A percentile compares a stretch with the other conserved stretches of the same genome.
phyloP scores from a whole-genome alignment of 2,888 invertebrate species.

The Eucera pruinosa region DNA sequence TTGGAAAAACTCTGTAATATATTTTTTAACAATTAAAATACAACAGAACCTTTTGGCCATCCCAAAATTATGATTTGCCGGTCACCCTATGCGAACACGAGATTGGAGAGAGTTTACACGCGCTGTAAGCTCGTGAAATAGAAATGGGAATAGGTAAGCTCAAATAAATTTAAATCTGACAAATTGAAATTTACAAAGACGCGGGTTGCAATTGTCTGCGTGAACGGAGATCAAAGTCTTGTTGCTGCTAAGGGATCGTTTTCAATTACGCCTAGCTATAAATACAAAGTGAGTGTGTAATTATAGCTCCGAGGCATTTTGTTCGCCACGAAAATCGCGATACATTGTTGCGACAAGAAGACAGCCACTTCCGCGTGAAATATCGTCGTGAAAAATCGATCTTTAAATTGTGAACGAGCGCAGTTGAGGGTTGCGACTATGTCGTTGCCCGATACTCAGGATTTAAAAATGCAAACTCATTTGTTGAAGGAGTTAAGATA shows the following conservation, averaged over 20 bases:
- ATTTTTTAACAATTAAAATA: too few relatives aligned
- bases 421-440: neutral
- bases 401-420: conserved; percentile 12
- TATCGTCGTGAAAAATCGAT: conserved; percentile 55
- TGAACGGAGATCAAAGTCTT: conserved; percentile 48
- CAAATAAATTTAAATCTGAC: conserved; percentile 12
- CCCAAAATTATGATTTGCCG: too few relatives aligned
- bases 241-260: conserved; percentile 47
- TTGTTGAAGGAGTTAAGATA: neutral
- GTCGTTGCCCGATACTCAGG: neutral
- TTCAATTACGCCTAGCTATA: conserved; percentile 56
- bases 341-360: conserved; percentile 27
- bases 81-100: too few relatives aligned
- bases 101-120: neutral
- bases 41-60: too few relatives aligned
- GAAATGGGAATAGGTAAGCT: too few relatives aligned
- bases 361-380: conserved; percentile 32
- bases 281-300: conserved; percentile 66
- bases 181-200: conserved; percentile 24
- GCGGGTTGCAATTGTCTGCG: neutral
- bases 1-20: too few relatives aligned
- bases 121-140: too few relatives aligned
- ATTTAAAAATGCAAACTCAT: neutral
- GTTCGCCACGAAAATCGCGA: conserved; percentile 55
- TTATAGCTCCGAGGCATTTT: conserved; percentile 47